phyloP scores from a whole-genome alignment of 1,140 invertebrate species.

The Leptinotarsa lineolata region DNA sequence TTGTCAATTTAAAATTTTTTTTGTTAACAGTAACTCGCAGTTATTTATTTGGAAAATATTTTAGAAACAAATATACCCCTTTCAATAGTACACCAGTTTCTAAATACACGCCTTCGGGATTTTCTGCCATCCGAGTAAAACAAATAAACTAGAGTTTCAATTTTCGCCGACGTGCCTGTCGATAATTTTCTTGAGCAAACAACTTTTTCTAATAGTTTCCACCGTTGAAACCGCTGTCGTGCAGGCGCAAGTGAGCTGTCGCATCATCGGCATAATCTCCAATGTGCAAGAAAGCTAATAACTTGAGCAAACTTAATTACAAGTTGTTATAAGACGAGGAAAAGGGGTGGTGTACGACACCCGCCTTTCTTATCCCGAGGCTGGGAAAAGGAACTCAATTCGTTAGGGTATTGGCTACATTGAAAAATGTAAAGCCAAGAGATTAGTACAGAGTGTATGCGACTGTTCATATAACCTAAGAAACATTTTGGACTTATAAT shows the following conservation, averaged over 20 bases:
- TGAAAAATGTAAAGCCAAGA: no score
- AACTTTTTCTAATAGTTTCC: conserved; percentile 7
- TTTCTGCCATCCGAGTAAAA: background rate
- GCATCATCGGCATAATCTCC: conserved; percentile 15
- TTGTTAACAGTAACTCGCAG: no score
- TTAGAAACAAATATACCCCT: no score
- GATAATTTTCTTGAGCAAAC: background rate
- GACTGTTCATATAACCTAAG: no score
- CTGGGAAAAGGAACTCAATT: background rate
- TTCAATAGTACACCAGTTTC: no score
- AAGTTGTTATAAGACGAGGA: conserved; percentile 21
- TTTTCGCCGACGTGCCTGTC: background rate
- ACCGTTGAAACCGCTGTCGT: background rate
- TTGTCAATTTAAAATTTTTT: no score
- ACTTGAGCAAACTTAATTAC: conserved; percentile 30
- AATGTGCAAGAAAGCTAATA: conserved; percentile 24
- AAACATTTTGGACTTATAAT: no score
- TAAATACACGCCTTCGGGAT: no score
- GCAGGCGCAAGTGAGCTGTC: background rate
- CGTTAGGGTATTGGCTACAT: background rate
- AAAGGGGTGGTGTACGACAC: background rate
- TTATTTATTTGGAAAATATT: no score
- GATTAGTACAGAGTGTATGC: no score
- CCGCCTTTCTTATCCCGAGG: background rate
- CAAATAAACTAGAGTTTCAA: background rate